Evolutionary conservation across 2,888 invertebrate species (phyloP), one percentile per base, ranked within the genome.

Genomic region (Ischnus inquisitorius): DNA sequence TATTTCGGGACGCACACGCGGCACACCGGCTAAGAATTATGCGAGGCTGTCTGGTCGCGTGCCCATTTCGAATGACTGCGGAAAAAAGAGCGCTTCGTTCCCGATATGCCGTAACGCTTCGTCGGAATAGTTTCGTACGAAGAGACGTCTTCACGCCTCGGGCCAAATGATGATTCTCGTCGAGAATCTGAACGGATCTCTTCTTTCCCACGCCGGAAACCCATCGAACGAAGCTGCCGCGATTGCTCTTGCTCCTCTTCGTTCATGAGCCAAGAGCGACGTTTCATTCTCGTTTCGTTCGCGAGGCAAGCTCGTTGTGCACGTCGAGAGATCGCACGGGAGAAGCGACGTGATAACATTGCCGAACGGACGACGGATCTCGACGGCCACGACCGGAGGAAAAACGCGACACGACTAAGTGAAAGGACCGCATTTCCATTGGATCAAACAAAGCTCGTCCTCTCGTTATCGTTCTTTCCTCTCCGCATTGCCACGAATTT

Each of bases 31-130:
- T 57, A 16, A 60, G 80, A 78, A 48, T 79, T 82, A 81, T 75
- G 74, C 71, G 78, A 71, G 79, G 81, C 81, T 84, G 79, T 84
- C 84, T 84, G 81, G 84, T 84, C 84, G 84, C 84, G 79, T 81
- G 84, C 84, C 84, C 84, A 84, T 81, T 84, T 72, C 75, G 75
- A 81, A 84, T 81, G 65, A 75, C 65, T 64, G 46, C 51, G 68
- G 71, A 64, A 81, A 34, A 34, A 81, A 34, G 8, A 34, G 6
- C 60, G 34, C 22, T 81, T 67, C 60, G 34, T 19, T 76, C 39
- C 19, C 67, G 14, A 6, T 39, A 5, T 12, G 39, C n/a, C 34
- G 41, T 48, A 48, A 60, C 22, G 4, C 12, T 68, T 19, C n/a
- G 57, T 41, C 46, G n/a, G 14, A 68, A 67, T 68, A 74, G 48